Base-by-base conservation (phyloP, 2,888 invertebrate genomes). In the Leptura quadrifasciata region DNA sequence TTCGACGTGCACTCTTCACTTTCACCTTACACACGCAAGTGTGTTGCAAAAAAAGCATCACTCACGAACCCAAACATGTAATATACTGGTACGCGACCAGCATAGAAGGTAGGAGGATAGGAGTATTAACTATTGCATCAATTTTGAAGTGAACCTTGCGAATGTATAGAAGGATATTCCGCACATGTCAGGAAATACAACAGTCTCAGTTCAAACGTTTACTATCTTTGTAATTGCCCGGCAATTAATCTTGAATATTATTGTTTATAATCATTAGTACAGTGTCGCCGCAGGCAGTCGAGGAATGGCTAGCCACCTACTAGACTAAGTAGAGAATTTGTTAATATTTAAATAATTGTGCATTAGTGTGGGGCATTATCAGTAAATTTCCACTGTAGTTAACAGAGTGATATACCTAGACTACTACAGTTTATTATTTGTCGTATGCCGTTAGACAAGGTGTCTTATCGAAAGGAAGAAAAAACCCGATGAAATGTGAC, bases 221-320 rank as follows among this genome's bases (percentile, higher is more conserved):
- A 60, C 60, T 9, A 31, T 31, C 2, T 24, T 31, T 27, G 27
- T 27, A n/a, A 27, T 24, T n/a, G 39, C n/a, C 3, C 27, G 24
- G 20, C 8, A 21, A 20, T 18, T 57, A 57, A 65, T 65, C 52
- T 65, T 52, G 21, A 20, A 21, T 52, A 52, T 21, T 52, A 52
- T 63, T 65, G 65, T 21, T 65, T 52, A 2, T 52, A 65, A 52
- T 65, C 21, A 47, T 39, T n/a, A 21, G 10, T 9, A 20, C 65
- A 52, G 65, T 52, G 65, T 39, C 52, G 65, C 10, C 57, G 47
- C 47, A 47, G 15, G 47, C 47, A 15, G 1, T 47, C 1, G 15
- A n/a, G 10, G 4, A 47, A 47, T 57, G 20, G 55, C 12, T 24
- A n/a, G n/a, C n/a, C n/a, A 24, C 24, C 5, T 24, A 24, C 5